Evolutionary conservation across 2,797 vertebrate genomes (phyloP), one percentile per base, ranked within the genome.

Genomic region (Bryconaethiops microstoma): DNA sequence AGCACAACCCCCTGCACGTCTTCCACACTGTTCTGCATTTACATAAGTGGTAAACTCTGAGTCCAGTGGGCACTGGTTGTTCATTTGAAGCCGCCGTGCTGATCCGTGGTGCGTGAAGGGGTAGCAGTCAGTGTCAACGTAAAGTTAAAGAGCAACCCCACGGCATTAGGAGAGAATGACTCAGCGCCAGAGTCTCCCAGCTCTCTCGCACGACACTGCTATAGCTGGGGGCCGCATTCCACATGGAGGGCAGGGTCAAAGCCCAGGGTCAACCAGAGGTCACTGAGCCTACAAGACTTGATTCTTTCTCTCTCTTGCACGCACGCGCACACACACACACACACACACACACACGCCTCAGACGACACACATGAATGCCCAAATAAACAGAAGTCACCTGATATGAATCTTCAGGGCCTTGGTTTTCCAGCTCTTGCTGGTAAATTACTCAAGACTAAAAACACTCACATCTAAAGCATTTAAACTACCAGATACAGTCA

Each of bases 211-310:
- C 83, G 90, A 86, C 87, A 89, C 83, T 76, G 88, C 87, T 88
- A 91, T 86, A 65, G 13, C 45, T 75, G 19, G 88, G 89, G 92
- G 92, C 92, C 92, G 90, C 93, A 94, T 94, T 95, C 93, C 92
- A 89, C 78, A 89, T 86, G 71, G 87, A 90, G 89, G 78, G 87
- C 88, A 91, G 90, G 91, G 92, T 94, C 92, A 92, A 91, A 90
- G 91, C 88, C 90, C 89, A 85, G 88, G 93, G 92, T 92, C 88
- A 91, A 84, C 84, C 88, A 83, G 86, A 92, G 92, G 92, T 93
- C 93, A 92, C 76, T 35, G 83, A 80, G 89, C 88, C 90, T 83
- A 90, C 80, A 86, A 90, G 90, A 93, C 88, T 76, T 39, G 69
- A 63, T 23, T 63, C 60, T 29, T 23, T 63, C 23, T 14, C 23